Base-by-base conservation (phyloP, 2,113 vertebrate genomes). In the Indicator maculatus region DNA sequence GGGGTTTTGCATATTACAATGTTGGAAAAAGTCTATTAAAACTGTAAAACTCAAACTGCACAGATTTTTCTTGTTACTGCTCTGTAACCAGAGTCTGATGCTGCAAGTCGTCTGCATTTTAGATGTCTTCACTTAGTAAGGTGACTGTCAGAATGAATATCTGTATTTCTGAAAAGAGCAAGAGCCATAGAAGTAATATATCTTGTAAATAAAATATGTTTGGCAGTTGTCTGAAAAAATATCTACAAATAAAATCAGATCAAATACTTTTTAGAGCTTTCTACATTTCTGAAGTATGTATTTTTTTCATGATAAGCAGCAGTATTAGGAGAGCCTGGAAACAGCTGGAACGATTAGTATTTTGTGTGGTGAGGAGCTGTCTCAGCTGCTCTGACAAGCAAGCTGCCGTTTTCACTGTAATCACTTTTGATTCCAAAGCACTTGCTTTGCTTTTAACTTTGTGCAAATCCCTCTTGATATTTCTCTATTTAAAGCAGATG, bases 391-490 rank as follows among this genome's bases (percentile, higher is more conserved):
- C 69, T 74, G 87, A 85, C 77, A 83, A 90, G 83, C 63, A 75
- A 65, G 86, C 86, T 95, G 92, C 93, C 77, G 83, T 97, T 96
- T 96, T 91, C 82, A 20, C 26, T 92, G 79, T 79, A 94, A 95
- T 95, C 91, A 86, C 59, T 83, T 73, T 9, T 83, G 86, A 90
- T 93, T 97, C 70, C 93, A 74, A 93, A 95, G 84, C 86, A 58
- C 44, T 94, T 83, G 86, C 67, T 91, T 90, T 66, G 89, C 87
- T 97, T 97, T 95, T 93, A 96, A 95, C 74, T 93, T 94, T 52
- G 67, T 82, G 73, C 71, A 96, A 85, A 94, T 92, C 91, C 96
- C 93, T 91, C 69, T 39, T 93, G 96, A 85, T 95, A 88, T 83
- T 92, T n/a, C 82, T 90, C 86, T 67, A 95, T 93, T 95, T 75